Base-by-base conservation (phyloP, 2,888 invertebrate species). In the Odiellus spinosus region DNA sequence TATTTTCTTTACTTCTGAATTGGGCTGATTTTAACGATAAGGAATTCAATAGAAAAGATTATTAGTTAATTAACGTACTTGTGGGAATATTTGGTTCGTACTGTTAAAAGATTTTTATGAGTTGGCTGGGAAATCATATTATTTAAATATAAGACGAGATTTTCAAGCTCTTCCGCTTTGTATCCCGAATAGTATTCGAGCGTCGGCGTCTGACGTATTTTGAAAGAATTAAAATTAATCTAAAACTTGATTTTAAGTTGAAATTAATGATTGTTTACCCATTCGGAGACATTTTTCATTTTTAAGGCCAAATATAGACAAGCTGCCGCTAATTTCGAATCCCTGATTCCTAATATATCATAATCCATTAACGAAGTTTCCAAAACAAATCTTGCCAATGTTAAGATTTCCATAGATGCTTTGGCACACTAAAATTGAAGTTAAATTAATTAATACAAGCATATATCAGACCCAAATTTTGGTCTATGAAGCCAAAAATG, bases 331-430 rank as follows among this genome's bases (percentile, higher is more conserved):
- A 93, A 72, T 69, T 82, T 78, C 46, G 90, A 91, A 66, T 96
- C 96, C 8, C 80, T 77, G 50, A 76, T 71, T 33, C 72, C 69
- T 53, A 85, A 75, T 47, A 86, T 78, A 11, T 74, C 71, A 66
- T 95, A 95, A 64, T 95, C 90, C 79, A 95, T 80, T 53, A 96
- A 71, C 2, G 90, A 83, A 63, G 80, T 77, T 67, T 98, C 98
- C 61, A 98, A 73, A 61, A 98, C 82, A 69, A 78, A 98, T 52
- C 98, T 77, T 21, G 93, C 91, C 60, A 96, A 69, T 0, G 96
- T 98, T 57, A 98, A 71, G 18, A 82, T 80, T 44, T 84, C 82
- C 88, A 96, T 90, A 21, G 81, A 77, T 44, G 85, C 58, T 46
- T 60, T 53, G 3, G 59, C 60, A 56, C 65, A 65, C 66, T 67